These are phyloP conservation scores for Siderastrea radians DNA, from an alignment of 92 coral and sea anemone genomes.

Conservation along the genomic window DNA sequence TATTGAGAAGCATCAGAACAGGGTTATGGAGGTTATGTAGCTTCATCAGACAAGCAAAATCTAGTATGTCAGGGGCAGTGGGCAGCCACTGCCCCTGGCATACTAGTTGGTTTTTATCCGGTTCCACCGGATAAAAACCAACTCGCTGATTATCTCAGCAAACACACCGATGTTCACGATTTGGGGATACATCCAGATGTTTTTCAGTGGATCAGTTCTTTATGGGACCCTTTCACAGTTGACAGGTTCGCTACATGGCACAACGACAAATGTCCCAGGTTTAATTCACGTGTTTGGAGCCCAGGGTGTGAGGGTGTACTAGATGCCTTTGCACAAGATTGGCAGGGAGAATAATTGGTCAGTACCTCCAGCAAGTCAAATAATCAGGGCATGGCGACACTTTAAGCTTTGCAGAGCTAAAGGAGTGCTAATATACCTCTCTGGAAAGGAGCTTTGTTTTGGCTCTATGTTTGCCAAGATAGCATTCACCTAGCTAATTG, in stretches of 20 bases:
- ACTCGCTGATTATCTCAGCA: constrained; percentile 69
- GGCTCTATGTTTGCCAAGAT: constrained; percentile 59
- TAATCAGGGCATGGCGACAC: constrained; percentile 56
- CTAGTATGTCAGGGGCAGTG: constrained; percentile 55
- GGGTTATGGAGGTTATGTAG: constrained; percentile 54
- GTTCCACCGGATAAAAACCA: constrained; percentile 59
- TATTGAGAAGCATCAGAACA: constrained; percentile 64
- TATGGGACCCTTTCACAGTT: constrained; percentile 61
- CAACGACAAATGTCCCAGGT: constrained; percentile 51
- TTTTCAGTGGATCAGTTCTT: constrained; percentile 41
- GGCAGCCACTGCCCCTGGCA: constrained; percentile 12
- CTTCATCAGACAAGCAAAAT: constrained; percentile 20
- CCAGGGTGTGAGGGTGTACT: constrained; percentile 56
- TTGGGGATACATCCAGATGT: constrained; percentile 60
- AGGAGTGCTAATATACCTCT: constrained; percentile 42
- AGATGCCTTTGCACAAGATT: constrained; percentile 41
- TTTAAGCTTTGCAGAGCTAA: constrained; percentile 56
- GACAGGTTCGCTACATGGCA: constrained; percentile 63
- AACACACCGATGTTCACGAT: constrained; percentile 54
- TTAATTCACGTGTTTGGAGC: constrained; percentile 68
- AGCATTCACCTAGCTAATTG: constrained; percentile 54
- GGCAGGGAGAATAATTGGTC: constrained; percentile 65
- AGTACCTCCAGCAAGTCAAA: constrained; percentile 59
- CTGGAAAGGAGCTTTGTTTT: constrained; percentile 62
- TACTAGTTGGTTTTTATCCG: neutral